Conservation (phyloP, 1,140 invertebrate species). For the Aphaenogaster rudis region DNA sequence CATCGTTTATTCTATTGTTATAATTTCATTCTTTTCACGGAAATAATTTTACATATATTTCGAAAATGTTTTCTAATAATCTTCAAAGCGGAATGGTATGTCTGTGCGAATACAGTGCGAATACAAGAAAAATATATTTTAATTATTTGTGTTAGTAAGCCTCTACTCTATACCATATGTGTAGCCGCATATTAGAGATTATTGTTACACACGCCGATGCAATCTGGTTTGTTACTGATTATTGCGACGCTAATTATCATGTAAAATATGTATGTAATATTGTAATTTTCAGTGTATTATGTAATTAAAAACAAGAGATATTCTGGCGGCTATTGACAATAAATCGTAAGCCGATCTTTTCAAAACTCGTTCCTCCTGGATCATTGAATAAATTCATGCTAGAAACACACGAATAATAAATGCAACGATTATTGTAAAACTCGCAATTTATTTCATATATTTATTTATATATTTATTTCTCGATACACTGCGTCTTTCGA, state of each 20-base stretch:
- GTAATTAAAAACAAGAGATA: slow-evolving; percentile 83
- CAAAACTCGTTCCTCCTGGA: slow-evolving; percentile 68
- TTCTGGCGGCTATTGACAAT: slow-evolving; percentile 84
- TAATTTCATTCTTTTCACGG: neutral
- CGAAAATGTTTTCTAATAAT: slow-evolving; percentile 38
- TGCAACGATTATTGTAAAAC: slow-evolving; percentile 19
- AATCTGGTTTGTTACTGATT: slow-evolving; percentile 86
- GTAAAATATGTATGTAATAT: slow-evolving; percentile 87
- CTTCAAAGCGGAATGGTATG: neutral
- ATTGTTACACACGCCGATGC: slow-evolving; percentile 83
- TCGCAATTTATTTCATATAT: neutral
- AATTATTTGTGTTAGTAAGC: slow-evolving; percentile 65
- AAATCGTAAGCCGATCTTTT: slow-evolving; percentile 86
- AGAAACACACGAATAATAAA: slow-evolving; percentile 12
- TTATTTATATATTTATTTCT: neutral
- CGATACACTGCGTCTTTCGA: neutral
- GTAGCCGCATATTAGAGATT: slow-evolving; percentile 74
- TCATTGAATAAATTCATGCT: slow-evolving; percentile 10
- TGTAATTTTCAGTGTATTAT: slow-evolving; percentile 86
- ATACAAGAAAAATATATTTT: slow-evolving; percentile 65
- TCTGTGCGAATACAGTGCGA: neutral
- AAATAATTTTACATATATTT: neutral
- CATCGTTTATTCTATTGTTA: neutral
- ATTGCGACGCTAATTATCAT: slow-evolving; percentile 85
- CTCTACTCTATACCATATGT: slow-evolving; percentile 59